These are phyloP conservation scores for Junonia oenone DNA, from an alignment of 2,888 invertebrate genomes.

Conservation along the genomic window DNA sequence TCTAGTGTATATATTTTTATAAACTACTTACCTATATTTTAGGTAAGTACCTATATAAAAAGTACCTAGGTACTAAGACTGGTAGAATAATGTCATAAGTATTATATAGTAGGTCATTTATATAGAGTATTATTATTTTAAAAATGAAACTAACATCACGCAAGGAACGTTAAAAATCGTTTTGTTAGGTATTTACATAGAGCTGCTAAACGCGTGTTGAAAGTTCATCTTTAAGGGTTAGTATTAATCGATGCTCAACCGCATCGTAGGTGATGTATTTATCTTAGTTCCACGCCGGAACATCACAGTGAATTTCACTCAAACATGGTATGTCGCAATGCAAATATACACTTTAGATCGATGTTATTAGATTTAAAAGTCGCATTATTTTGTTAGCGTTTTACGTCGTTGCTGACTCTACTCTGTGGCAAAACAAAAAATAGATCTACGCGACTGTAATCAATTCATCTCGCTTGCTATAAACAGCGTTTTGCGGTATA, in stretches of 20 bases:
- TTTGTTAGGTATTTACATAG: no score
- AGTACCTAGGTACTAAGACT: no score
- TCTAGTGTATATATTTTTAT: no score
- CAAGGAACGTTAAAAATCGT: no score
- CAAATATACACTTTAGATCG: slow-evolving; percentile 3
- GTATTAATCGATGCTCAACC: slow-evolving; percentile 27
- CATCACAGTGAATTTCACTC: slow-evolving; percentile 16
- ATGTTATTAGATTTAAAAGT: slow-evolving; percentile 8
- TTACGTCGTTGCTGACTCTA: slow-evolving; percentile 18
- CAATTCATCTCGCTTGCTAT: slow-evolving; percentile 37
- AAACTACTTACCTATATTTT: no score
- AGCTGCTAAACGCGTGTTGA: not conserved
- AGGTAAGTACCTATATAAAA: no score
- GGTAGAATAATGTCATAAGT: no score
- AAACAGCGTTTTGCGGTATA: slow-evolving; percentile 25
- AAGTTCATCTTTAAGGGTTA: slow-evolving; percentile 15
- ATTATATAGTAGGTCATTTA: no score
- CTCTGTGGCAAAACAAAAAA: slow-evolving; percentile 22
- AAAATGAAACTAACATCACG: no score
- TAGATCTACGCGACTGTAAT: slow-evolving; percentile 28
- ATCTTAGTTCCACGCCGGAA: slow-evolving; percentile 19
- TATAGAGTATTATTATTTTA: no score
- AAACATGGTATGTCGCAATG: not conserved
- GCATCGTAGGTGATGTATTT: slow-evolving; percentile 25
- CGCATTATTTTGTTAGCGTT: not conserved